Base-by-base conservation (phyloP, 92 coral and sea anemone genomes). In the Paramuricea clavata region DNA sequence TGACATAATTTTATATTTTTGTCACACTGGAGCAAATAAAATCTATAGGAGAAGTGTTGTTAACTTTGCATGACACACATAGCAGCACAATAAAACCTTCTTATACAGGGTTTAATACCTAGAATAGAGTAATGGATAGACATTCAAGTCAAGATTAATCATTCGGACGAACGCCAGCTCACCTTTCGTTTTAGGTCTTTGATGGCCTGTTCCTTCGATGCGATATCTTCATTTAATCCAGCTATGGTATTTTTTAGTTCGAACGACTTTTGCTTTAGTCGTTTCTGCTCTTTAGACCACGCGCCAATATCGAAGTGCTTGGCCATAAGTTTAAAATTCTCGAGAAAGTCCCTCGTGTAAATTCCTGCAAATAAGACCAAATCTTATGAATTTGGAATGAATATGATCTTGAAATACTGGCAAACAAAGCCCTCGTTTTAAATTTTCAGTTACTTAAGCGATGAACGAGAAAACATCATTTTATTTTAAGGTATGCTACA, bases 371-470 rank as follows among this genome's bases (percentile, higher is more conserved):
- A 57, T 2, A n/a, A 57, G 30, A 2, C 26, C n/a, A 57, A 57
- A 57, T n/a, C 2, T 19, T 4, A 57, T n/a, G 16, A 25, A 57
- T 57, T 57, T 4, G 5, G 30, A 1, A 57, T 57, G 27, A 57
- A 57, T 4, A 57, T 7, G 2, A 57, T 57, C 30, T 25, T 57
- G 65, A 57, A 19, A n/a, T 57, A 57, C 27, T 22, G 8, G 30
- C 65, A 57, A 57, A 57, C 11, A 25, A 57, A 57, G 65, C 65
- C 65, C 65, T 57, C 65, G 30, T 57, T 57, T 57, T 57, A 57
- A 57, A 57, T 57, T n/a, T 57, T 57, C 1, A 57, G 26, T 2
- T 57, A 57, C 27, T 57, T 57, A 6, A 57, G 65, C 27, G 2
- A 57, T n/a, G 65, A 57, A 57, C 10, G 65, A 6, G 65, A 57